These are phyloP conservation scores for Thinocorus orbignyianus DNA, from an alignment of 2,113 vertebrate species.

Conservation along the genomic window DNA sequence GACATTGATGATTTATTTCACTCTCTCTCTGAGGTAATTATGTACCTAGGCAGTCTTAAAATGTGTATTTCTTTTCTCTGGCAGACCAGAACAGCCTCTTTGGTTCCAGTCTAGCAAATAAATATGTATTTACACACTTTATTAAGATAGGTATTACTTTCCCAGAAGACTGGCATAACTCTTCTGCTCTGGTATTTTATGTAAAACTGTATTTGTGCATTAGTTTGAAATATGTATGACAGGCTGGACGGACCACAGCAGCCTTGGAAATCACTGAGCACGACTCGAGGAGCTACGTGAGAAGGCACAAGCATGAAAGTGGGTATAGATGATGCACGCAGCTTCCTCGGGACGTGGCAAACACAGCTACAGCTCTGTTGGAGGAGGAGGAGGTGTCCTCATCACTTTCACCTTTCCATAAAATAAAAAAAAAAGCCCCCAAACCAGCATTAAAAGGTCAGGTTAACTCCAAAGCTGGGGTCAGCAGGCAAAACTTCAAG, in stretches of 20 bases:
- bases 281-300: rapidly evolving
- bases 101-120: constrained; percentile 57
- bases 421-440: not conserved
- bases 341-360: not conserved
- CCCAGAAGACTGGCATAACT: constrained; percentile 31
- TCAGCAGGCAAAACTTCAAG: not conserved
- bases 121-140: constrained; percentile 66
- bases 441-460: not conserved
- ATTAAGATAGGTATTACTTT: constrained; percentile 52
- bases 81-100: constrained; percentile 47
- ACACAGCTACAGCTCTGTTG: not conserved
- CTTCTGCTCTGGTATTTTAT: not conserved
- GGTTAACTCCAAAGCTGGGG: not conserved
- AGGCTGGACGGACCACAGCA: not conserved
- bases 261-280: not conserved
- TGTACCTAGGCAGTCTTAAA: constrained; percentile 52
- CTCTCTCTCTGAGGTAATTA: constrained; percentile 50
- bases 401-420: not conserved
- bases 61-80: constrained; percentile 17
- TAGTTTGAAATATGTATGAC: not conserved
- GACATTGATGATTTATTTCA: constrained; percentile 44
- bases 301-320: not conserved
- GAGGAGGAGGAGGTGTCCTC: not conserved
- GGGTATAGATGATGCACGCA: not conserved
- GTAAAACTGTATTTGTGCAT: not conserved